phyloP scores from a whole-genome alignment of 2,888 invertebrate species.

The Anthoptus insignis region DNA sequence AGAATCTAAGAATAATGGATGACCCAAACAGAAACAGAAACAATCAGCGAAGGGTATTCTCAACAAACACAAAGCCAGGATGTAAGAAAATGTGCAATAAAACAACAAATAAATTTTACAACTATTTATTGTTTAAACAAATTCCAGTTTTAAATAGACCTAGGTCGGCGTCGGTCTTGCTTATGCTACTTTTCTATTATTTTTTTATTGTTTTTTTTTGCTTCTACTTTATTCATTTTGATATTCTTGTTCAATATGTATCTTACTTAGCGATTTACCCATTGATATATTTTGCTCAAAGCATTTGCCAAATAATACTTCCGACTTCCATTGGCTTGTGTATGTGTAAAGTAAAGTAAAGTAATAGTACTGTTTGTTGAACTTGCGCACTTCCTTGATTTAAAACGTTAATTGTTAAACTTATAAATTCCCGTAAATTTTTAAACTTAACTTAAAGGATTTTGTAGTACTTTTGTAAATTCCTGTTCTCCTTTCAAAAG shows the following conservation, averaged over 20 bases:
- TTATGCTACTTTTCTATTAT: slow-evolving; percentile 3
- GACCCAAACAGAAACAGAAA: slow-evolving; percentile 51
- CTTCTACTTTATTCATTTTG: slow-evolving; percentile 2
- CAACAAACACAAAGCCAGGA: slow-evolving; percentile 50
- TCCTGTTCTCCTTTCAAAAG: neutral
- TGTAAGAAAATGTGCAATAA: slow-evolving; percentile 62
- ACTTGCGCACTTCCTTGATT: slow-evolving; percentile 15
- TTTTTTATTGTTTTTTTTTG: neutral
- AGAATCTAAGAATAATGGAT: slow-evolving; percentile 63
- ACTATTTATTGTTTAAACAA: slow-evolving; percentile 57
- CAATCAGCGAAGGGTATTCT: slow-evolving; percentile 58
- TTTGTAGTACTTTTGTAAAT: too few species aligned
- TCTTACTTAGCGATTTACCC: slow-evolving; percentile 6
- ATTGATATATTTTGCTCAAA: slow-evolving; percentile 19
- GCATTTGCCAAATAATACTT: slow-evolving; percentile 32
- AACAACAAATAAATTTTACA: slow-evolving; percentile 72
- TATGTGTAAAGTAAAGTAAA: neutral
- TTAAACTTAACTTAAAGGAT: too few species aligned
- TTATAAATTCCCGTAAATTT: too few species aligned
- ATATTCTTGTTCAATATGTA: slow-evolving; percentile 8
- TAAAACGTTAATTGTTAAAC: neutral
- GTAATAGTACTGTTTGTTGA: slow-evolving; percentile 3
- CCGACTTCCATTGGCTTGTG: slow-evolving; percentile 21
- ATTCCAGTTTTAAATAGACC: slow-evolving; percentile 44
- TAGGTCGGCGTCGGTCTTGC: neutral